phyloP scores from a whole-genome alignment of 2,888 invertebrate genomes.

The Dexiosoma caninum region DNA sequence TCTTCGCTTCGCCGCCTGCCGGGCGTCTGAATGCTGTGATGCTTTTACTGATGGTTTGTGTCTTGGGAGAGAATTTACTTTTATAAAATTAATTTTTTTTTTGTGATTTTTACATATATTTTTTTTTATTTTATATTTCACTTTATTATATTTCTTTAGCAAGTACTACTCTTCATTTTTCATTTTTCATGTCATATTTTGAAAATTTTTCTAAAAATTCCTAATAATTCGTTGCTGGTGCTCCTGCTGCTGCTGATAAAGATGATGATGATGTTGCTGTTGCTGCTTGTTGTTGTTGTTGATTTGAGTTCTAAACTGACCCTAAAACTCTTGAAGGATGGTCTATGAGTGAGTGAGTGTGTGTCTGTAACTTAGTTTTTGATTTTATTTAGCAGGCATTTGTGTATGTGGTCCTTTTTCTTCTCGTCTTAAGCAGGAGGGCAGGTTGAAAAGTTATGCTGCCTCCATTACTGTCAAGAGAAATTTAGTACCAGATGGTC shows the following conservation, averaged over 20 bases:
- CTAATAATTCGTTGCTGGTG: constrained; percentile 52
- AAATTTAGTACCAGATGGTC: too few species aligned
- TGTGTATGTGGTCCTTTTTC: constrained; percentile 66
- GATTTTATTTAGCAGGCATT: constrained; percentile 59
- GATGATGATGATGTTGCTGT: too few species aligned
- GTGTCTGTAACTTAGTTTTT: not conserved
- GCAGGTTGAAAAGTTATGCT: not conserved
- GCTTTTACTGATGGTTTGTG: constrained; percentile 62
- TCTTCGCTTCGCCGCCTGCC: not conserved
- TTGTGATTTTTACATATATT: constrained; percentile 37
- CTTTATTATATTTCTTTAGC: constrained; percentile 44
- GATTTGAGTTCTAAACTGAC: constrained; percentile 50
- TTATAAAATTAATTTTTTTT: constrained; percentile 44
- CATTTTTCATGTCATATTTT: constrained; percentile 62
- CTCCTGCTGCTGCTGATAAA: too few species aligned
- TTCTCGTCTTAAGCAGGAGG: not conserved
- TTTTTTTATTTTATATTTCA: constrained; percentile 40
- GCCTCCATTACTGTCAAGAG: too few species aligned
- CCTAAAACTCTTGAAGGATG: constrained; percentile 56
- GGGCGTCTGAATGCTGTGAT: too few species aligned
- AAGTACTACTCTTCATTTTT: constrained; percentile 60
- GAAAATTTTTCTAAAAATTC: constrained; percentile 61
- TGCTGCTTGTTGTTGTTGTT: constrained; percentile 10
- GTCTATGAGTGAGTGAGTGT: constrained; percentile 10
- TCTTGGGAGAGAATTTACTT: constrained; percentile 69